Conservation (phyloP, 1,140 invertebrate genomes). For the Ceratina japonica region DNA sequence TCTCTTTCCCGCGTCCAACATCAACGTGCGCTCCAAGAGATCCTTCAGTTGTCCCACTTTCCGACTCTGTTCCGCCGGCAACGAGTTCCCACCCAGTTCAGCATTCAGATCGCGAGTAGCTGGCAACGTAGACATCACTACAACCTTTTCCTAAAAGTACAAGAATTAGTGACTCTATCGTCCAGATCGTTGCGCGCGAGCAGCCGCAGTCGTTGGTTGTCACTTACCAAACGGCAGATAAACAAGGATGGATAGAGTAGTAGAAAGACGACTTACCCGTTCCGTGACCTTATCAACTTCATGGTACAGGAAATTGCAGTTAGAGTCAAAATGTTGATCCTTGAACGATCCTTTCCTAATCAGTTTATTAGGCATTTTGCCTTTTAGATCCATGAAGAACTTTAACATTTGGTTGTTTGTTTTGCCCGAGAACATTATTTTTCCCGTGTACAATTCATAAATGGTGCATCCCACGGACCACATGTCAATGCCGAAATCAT, state of each 20-base stretch:
- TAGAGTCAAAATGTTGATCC: constrained; percentile 97
- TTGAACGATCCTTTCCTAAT: constrained; percentile 96
- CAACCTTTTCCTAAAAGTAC: constrained; percentile 93
- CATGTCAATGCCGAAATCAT: constrained; percentile 98
- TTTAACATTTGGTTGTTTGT: constrained; percentile 99
- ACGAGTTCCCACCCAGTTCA: constrained; percentile 92
- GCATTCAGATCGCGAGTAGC: constrained; percentile 90
- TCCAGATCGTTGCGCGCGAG: not conserved
- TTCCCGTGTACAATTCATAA: constrained; percentile 99
- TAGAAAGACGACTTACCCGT: constrained; percentile 86
- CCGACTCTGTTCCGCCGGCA: constrained; percentile 92
- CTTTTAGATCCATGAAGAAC: constrained; percentile 99
- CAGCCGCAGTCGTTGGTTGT: not conserved
- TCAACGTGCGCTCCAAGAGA: constrained; percentile 95
- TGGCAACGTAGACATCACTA: constrained; percentile 95
- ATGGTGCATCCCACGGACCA: constrained; percentile 99
- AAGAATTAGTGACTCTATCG: not conserved
- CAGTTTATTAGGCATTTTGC: constrained; percentile 98
- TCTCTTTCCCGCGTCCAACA: constrained; percentile 95
- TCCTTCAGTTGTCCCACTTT: constrained; percentile 97
- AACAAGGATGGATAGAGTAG: constrained; percentile 40
- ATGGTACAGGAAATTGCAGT: constrained; percentile 98
- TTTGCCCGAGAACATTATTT: constrained; percentile 98
- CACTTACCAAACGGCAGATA: constrained; percentile 46
- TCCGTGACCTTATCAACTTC: constrained; percentile 99